Evolutionary conservation across 2,113 vertebrate genomes (phyloP).

Genomic region (Passer montanus): DNA sequence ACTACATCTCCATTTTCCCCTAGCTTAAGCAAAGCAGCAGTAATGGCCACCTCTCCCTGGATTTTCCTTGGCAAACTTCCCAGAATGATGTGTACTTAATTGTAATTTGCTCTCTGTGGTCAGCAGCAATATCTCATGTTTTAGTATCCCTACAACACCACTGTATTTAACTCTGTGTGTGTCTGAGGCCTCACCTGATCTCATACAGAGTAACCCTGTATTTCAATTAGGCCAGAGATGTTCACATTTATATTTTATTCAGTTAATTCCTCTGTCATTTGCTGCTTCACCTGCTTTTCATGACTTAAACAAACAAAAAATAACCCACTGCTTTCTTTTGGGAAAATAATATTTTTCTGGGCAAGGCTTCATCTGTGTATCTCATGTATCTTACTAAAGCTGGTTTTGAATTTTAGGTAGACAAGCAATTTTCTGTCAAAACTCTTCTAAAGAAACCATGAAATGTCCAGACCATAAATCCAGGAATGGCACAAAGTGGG

Average conservation of each 20-base stretch:
- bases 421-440: neutral
- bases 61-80: conserved; percentile 27
- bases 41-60: neutral
- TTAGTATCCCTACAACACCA: neutral
- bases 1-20: neutral
- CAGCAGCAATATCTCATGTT: conserved; percentile 2
- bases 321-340: neutral
- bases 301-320: neutral
- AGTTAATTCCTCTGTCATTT: neutral
- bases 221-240: neutral
- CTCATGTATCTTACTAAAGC: neutral
- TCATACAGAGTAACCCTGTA: neutral
- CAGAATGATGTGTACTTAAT: conserved; percentile 15
- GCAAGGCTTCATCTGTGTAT: neutral
- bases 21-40: neutral
- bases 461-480: neutral
- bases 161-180: neutral
- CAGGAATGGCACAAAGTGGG: neutral
- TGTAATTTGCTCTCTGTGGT: conserved; percentile 9
- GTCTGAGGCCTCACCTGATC: neutral
- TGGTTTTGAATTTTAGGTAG: neutral
- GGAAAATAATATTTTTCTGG: neutral
- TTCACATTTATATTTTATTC: neutral
- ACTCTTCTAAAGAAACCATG: neutral
- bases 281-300: neutral